Conservation (phyloP, 2,888 invertebrate genomes). For the Amblyteles armatorius region DNA sequence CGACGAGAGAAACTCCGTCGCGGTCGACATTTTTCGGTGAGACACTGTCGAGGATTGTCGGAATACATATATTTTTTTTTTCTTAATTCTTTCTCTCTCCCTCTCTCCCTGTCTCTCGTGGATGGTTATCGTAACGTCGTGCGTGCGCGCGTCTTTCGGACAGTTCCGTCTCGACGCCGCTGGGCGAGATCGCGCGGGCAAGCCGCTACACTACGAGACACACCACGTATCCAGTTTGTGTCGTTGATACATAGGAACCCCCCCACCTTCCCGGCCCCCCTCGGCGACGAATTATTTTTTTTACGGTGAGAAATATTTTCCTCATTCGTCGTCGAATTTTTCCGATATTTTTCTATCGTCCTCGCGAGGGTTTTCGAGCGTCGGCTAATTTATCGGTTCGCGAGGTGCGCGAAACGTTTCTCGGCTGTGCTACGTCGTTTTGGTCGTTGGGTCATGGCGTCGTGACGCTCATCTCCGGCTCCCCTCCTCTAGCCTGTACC, state of each 20-base stretch:
- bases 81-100: slow-evolving; percentile 15
- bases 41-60: too few relatives aligned
- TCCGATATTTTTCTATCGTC: neutral
- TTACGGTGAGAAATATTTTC: slow-evolving; percentile 25
- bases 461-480: slow-evolving; percentile 53
- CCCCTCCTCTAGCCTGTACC: neutral
- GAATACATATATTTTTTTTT: neutral
- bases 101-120: neutral
- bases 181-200: slow-evolving; percentile 64
- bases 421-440: slow-evolving; percentile 51
- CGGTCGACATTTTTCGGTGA: too few relatives aligned
- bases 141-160: slow-evolving; percentile 49
- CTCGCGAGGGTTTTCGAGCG: neutral
- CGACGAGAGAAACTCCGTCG: too few relatives aligned
- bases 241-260: neutral
- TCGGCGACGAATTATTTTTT: slow-evolving; percentile 16
- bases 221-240: slow-evolving; percentile 19
- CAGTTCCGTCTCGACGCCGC: slow-evolving; percentile 58
- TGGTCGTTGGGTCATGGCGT: slow-evolving; percentile 64
- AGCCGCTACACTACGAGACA: slow-evolving; percentile 31
- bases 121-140: slow-evolving; percentile 36
- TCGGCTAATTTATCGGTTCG: neutral
- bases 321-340: neutral
- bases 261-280: too few relatives aligned
- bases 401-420: neutral